These are phyloP conservation scores for Gyrodactylus bullatarudis DNA, from an alignment of 1,140 invertebrate species.

Conservation along the genomic window DNA sequence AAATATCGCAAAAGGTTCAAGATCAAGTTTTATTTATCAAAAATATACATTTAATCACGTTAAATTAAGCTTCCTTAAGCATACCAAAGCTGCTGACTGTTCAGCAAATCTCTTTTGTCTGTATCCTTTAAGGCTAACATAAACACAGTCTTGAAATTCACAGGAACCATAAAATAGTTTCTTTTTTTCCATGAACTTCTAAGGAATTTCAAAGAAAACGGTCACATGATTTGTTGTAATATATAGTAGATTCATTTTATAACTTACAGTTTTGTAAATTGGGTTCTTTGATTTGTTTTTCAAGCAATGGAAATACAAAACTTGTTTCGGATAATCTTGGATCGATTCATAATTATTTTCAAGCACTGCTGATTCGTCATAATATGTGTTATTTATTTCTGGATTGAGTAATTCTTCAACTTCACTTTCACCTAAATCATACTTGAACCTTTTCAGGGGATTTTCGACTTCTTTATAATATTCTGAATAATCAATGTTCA, in stretches of 20 bases:
- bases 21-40: too few species aligned
- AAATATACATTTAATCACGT: too few species aligned
- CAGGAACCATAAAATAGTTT: neutral
- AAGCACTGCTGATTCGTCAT: neutral
- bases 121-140: neutral
- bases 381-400: neutral
- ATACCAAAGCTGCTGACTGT: neutral
- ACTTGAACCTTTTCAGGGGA: neutral
- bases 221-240: too few species aligned
- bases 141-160: neutral
- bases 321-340: neutral
- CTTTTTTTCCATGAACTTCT: too few species aligned
- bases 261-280: neutral
- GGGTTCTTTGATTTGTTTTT: neutral
- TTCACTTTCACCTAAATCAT: neutral
- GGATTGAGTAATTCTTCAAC: neutral
- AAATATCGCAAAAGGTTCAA: too few species aligned
- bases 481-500: neutral
- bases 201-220: too few species aligned
- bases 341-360: neutral
- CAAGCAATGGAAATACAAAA: neutral
- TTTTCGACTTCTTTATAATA: neutral
- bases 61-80: too few species aligned
- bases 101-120: neutral
- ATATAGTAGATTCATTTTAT: too few species aligned